These are phyloP conservation scores for Sporophila hypoxantha DNA, from an alignment of 2,113 vertebrate species.

Conservation along the genomic window DNA sequence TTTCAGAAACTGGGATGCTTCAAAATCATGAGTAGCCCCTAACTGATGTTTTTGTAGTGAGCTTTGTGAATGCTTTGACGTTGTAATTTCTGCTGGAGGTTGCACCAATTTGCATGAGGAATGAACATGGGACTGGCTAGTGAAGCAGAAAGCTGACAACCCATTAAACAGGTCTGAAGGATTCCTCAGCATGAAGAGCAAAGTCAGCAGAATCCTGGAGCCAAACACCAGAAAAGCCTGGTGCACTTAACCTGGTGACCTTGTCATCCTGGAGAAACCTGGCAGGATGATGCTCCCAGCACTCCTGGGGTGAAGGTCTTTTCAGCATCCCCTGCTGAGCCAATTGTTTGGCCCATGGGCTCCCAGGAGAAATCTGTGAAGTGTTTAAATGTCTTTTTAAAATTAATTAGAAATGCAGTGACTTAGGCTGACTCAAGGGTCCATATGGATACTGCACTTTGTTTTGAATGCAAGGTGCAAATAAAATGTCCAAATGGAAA, in stretches of 20 bases:
- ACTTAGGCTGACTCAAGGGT: background rate
- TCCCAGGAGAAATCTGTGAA: background rate
- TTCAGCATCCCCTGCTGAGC: background rate
- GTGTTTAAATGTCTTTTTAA: background rate
- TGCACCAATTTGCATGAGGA: background rate
- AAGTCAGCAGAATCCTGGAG: background rate
- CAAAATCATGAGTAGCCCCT: background rate
- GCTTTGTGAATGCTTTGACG: background rate
- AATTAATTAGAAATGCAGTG: background rate
- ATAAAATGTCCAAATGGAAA: background rate
- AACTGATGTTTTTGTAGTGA: background rate
- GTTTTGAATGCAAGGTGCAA: background rate
- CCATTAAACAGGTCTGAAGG: background rate
- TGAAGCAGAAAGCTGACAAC: background rate
- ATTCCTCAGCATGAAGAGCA: background rate
- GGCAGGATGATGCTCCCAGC: background rate
- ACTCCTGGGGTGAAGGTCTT: background rate
- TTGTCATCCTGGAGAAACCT: background rate
- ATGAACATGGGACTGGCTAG: background rate
- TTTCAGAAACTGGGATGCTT: background rate
- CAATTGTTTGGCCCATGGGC: background rate
- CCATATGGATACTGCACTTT: background rate
- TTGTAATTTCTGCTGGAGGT: background rate
- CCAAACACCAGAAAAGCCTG: background rate
- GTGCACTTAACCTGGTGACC: background rate